These are phyloP conservation scores for Cranoglanis bouderius DNA, from an alignment of 2,113 vertebrate genomes.

Conservation along the genomic window DNA sequence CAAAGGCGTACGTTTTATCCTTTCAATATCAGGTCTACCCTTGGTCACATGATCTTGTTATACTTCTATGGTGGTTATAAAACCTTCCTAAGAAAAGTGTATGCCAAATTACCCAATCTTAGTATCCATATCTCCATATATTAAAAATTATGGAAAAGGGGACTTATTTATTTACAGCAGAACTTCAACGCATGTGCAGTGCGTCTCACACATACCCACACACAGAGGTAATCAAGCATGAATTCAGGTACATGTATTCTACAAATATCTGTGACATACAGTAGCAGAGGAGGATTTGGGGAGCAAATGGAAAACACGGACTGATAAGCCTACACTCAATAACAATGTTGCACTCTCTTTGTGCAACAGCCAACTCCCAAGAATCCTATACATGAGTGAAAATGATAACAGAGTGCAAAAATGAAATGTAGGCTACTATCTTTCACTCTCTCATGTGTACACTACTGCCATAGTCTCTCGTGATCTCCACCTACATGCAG, in stretches of 20 bases:
- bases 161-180: conserved; percentile 71
- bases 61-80: conserved; percentile 46
- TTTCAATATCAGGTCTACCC: conserved; percentile 41
- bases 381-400: conserved; percentile 20
- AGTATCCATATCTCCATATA: conserved; percentile 60
- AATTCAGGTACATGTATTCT: conserved; percentile 72
- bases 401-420: conserved; percentile 39
- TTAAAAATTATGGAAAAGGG: conserved; percentile 74
- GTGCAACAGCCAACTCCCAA: conserved; percentile 20
- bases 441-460: conserved; percentile 12
- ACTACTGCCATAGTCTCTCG: conserved; percentile 29
- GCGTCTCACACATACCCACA: conserved; percentile 54
- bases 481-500: conserved; percentile 40
- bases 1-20: conserved; percentile 33
- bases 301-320: conserved; percentile 46
- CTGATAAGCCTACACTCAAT: conserved; percentile 43
- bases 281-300: conserved; percentile 26
- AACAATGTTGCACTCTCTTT: conserved; percentile 36
- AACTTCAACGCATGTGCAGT: conserved; percentile 61
- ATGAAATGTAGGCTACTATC: conserved; percentile 47
- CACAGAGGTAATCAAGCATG: conserved; percentile 78
- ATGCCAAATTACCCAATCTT: conserved; percentile 70
- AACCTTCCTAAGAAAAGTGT: conserved; percentile 67
- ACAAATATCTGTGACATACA: conserved; percentile 50
- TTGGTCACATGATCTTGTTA: conserved; percentile 38